A percentile compares a stretch with the other conserved stretches of the same genome.
phyloP scores from a whole-genome alignment of 2,113 vertebrate genomes.

The Tragelaphus imberbis region DNA sequence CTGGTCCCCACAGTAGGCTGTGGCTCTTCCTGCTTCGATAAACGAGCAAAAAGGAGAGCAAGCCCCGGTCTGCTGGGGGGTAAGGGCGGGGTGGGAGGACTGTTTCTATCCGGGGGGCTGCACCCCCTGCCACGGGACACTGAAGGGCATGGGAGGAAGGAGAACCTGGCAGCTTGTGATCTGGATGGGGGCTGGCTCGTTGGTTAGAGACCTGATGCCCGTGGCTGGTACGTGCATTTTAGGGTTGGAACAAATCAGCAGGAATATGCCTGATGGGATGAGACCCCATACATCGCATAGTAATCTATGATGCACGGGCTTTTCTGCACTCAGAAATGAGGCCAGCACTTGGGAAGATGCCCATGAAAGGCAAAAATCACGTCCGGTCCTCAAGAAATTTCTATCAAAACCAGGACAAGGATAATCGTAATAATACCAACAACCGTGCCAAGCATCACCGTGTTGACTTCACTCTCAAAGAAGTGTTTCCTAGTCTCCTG shows the following conservation, averaged over 20 bases:
- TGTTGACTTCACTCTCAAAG: background rate
- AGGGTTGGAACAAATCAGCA: background rate
- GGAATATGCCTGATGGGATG: rapidly evolving
- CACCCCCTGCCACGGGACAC: background rate
- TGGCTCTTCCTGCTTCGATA: background rate
- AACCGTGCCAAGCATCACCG: too few relatives aligned
- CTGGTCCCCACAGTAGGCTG: background rate
- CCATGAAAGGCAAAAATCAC: background rate
- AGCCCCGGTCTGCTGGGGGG: background rate
- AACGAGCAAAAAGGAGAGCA: background rate
- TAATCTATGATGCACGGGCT: background rate
- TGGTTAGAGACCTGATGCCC: background rate
- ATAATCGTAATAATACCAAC: background rate
- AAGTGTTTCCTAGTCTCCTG: background rate
- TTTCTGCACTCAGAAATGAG: background rate
- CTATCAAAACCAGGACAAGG: too few relatives aligned
- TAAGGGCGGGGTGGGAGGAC: rapidly evolving
- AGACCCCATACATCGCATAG: rapidly evolving
- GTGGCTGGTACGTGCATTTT: background rate
- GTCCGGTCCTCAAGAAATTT: background rate
- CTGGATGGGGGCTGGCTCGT: background rate
- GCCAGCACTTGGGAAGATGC: background rate
- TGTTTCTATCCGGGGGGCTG: background rate
- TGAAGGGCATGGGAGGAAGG: rapidly evolving
- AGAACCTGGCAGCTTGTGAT: rapidly evolving